A percentile compares a stretch with the other conserved stretches of the same genome.
phyloP scores from a whole-genome alignment of 2,888 invertebrate genomes.

The Polymixis lichenea region DNA sequence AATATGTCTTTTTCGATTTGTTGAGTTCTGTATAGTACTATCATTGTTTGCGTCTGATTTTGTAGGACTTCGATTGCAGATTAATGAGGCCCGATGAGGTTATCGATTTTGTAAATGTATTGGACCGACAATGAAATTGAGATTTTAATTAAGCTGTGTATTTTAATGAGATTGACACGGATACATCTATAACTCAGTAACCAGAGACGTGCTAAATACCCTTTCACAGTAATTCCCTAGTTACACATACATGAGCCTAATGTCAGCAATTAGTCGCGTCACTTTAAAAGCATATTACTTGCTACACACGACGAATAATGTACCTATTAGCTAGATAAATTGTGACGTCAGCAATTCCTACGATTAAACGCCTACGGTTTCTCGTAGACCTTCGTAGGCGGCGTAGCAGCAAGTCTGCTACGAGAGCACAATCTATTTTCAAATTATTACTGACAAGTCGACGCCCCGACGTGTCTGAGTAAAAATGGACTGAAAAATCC shows the following conservation, averaged over 20 bases:
- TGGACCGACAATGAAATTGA: not conserved
- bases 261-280: constrained; percentile 61
- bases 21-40: constrained; percentile 25
- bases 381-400: constrained; percentile 60
- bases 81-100: constrained; percentile 11
- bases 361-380: constrained; percentile 57
- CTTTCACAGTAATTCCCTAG: constrained; percentile 50
- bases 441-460: constrained; percentile 35
- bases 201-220: constrained; percentile 21
- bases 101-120: constrained; percentile 14
- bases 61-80: constrained; percentile 14
- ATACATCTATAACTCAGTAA: constrained; percentile 1
- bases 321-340: constrained; percentile 66
- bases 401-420: constrained; percentile 56
- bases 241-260: constrained; percentile 49
- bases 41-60: constrained; percentile 29
- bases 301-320: constrained; percentile 63
- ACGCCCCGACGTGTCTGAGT: constrained; percentile 16
- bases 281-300: constrained; percentile 67
- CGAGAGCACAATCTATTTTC: constrained; percentile 37
- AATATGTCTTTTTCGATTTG: constrained; percentile 37
- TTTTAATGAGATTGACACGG: constrained; percentile 26
- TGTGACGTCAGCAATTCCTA: constrained; percentile 61
- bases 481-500: constrained; percentile 33
- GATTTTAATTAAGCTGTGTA: constrained; percentile 13